phyloP scores from a whole-genome alignment of 2,888 invertebrate genomes.

The Thereva unica region DNA sequence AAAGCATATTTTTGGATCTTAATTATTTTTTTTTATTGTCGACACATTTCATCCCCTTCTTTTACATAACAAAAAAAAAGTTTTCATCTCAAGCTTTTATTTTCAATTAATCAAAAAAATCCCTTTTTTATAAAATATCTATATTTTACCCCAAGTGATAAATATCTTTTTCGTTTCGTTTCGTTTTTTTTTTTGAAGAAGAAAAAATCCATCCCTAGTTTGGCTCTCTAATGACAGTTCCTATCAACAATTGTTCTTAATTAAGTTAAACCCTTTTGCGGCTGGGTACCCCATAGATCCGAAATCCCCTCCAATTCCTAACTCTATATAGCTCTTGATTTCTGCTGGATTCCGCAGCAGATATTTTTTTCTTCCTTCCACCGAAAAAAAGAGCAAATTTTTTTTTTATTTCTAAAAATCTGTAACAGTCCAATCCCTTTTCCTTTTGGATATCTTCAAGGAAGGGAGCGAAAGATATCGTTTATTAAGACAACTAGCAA shows the following conservation, averaged over 20 bases:
- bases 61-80: no score
- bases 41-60: no score
- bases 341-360: conserved; percentile 15
- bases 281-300: conserved; percentile 18
- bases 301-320: conserved; percentile 2
- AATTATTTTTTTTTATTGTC: no score
- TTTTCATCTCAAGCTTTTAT: no score
- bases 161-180: no score
- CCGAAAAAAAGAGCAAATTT: background rate
- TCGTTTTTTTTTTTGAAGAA: background rate
- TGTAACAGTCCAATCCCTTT: conserved; percentile 28
- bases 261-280: conserved; percentile 37
- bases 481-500: conserved; percentile 43
- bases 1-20: no score
- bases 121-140: no score
- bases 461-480: conserved; percentile 20
- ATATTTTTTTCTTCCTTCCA: conserved; percentile 12
- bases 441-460: conserved; percentile 8
- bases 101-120: no score
- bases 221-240: conserved; percentile 26
- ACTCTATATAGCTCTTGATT: conserved; percentile 23
- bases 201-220: conserved; percentile 16
- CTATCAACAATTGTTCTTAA: conserved; percentile 38
- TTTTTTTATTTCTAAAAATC: conserved; percentile 27
- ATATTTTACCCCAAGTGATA: no score